Evolutionary conservation across 2,113 vertebrate species (phyloP).

Genomic region (Cryptotis parvus): DNA sequence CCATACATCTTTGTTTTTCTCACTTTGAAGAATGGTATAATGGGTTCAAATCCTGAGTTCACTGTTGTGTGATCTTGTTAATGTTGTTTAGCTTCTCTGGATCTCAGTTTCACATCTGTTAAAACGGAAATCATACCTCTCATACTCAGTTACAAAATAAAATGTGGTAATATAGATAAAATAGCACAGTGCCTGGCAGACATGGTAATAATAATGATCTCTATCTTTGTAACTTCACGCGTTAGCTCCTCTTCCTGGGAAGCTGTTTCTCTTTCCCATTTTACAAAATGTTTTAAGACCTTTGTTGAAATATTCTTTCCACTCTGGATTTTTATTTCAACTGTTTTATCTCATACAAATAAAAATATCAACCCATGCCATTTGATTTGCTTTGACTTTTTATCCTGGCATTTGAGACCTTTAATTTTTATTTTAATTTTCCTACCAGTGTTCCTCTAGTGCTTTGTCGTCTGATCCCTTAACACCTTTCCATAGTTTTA

Average conservation of each 20-base stretch:
- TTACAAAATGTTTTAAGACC: slow-evolving; percentile 49
- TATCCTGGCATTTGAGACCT: background rate
- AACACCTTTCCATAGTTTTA: background rate
- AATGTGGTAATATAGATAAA: background rate
- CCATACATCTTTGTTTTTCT: background rate
- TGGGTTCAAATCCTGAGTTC: background rate
- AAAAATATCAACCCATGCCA: background rate
- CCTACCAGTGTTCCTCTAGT: background rate
- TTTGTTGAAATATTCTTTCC: background rate
- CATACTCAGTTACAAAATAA: background rate
- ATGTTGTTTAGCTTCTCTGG: slow-evolving; percentile 1
- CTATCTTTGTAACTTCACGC: background rate
- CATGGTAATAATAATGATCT: background rate
- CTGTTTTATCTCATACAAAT: background rate
- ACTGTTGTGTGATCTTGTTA: background rate
- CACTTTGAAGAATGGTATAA: background rate
- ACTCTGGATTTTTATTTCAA: background rate
- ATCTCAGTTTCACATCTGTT: slow-evolving; percentile 1
- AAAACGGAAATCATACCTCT: slow-evolving; percentile 30
- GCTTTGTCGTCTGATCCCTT: background rate
- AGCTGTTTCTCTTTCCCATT: slow-evolving; percentile 11
- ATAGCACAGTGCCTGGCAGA: background rate
- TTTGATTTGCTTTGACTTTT: background rate
- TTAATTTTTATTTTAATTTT: background rate
- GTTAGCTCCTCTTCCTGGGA: background rate